Percentiles rank a stretch among this genome's conserved stretches.
These are phyloP conservation scores for Pseudococcus longispinus DNA, from an alignment of 2,888 invertebrate species.

Conservation along the genomic window DNA sequence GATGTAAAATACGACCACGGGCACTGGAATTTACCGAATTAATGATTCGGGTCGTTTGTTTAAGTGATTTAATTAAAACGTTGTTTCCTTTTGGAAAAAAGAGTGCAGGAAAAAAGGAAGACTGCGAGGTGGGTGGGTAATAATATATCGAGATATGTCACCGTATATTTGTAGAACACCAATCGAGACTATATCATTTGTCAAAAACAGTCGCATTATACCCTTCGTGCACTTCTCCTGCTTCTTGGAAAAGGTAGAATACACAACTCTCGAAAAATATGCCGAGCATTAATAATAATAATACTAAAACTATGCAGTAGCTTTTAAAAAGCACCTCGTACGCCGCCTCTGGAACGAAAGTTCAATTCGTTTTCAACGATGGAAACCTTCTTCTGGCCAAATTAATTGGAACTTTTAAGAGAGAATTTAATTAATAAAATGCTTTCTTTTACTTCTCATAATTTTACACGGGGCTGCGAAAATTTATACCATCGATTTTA, in stretches of 20 bases:
- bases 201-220: background rate
- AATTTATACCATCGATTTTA: conserved; percentile 4
- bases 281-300: conserved; percentile 7
- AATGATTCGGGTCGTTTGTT: background rate
- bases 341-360: background rate
- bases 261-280: background rate
- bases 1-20: too few species aligned
- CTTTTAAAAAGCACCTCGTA: background rate
- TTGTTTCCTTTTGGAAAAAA: background rate
- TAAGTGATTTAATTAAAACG: conserved; percentile 19
- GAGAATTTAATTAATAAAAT: conserved; percentile 36
- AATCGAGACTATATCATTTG: background rate
- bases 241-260: background rate
- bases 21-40: background rate
- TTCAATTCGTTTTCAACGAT: background rate
- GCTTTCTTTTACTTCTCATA: conserved; percentile 9
- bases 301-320: conserved; percentile 4
- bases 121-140: background rate
- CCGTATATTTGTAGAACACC: background rate
- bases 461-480: background rate
- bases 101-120: background rate
- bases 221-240: background rate
- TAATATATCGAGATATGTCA: background rate
- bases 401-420: conserved; percentile 38
- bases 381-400: background rate